phyloP scores from a whole-genome alignment of 1,140 invertebrate species.

The Archivesica marissinica region DNA sequence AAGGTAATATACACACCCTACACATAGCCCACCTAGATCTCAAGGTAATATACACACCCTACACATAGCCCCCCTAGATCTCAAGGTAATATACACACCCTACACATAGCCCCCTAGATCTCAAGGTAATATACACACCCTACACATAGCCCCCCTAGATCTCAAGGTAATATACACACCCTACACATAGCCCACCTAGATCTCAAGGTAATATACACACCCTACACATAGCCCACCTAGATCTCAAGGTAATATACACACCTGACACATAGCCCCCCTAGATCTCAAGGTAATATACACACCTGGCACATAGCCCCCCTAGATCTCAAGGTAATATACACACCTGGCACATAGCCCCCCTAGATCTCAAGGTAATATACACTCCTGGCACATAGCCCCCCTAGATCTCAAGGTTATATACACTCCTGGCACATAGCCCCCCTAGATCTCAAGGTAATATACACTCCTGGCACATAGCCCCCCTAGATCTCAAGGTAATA shows the following conservation, averaged over 20 bases:
- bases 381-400: background rate
- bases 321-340: no score
- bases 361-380: no score
- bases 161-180: constrained; percentile 33
- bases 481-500: constrained; percentile 86
- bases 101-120: no score
- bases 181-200: background rate
- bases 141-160: background rate
- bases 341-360: no score
- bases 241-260: constrained; percentile 84
- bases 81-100: no score
- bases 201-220: constrained; percentile 84
- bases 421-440: background rate
- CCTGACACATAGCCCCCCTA: no score
- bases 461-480: constrained; percentile 85
- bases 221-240: constrained; percentile 86
- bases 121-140: background rate
- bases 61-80: background rate
- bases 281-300: background rate
- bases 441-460: constrained; percentile 77
- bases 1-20: constrained; percentile 83
- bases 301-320: background rate
- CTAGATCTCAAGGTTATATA: constrained; percentile 47
- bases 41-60: background rate
- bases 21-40: no score